Evolutionary conservation across 2,888 invertebrate species (phyloP).

Genomic region (Eristalinus sepulchralis): DNA sequence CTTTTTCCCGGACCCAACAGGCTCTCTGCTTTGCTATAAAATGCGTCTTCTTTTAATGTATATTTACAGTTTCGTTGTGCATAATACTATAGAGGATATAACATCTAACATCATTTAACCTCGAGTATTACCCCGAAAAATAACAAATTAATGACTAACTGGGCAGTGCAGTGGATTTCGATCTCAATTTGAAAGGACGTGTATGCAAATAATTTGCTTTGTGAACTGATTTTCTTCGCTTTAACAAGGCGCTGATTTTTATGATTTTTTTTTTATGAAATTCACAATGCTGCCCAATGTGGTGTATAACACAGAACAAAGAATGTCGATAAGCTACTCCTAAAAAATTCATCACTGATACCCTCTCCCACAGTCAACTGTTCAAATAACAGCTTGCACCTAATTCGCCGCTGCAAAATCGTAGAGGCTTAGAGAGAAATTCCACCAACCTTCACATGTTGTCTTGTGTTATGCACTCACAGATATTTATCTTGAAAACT

Average conservation of each 20-base stretch:
- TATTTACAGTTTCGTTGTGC: not conserved
- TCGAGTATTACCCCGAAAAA: too few relatives aligned
- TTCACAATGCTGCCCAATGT: not conserved
- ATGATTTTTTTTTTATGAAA: not conserved
- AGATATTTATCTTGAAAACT: constrained; percentile 14
- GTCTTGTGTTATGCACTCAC: not conserved
- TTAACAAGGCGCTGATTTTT: not conserved
- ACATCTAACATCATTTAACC: not conserved
- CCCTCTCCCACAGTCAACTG: too few relatives aligned
- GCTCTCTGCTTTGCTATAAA: too few relatives aligned
- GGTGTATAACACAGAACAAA: not conserved
- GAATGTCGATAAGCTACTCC: not conserved
- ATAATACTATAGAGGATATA: not conserved
- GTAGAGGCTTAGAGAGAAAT: too few relatives aligned
- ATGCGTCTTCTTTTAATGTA: not conserved
- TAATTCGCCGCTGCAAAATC: too few relatives aligned
- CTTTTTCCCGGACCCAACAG: too few relatives aligned
- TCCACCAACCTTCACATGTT: not conserved
- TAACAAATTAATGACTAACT: not conserved
- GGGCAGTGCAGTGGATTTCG: not conserved
- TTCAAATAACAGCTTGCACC: too few relatives aligned
- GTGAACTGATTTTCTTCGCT: not conserved
- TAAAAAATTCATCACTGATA: too few relatives aligned
- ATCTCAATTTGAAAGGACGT: not conserved
- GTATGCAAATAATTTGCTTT: too few relatives aligned